Conservation (phyloP, 2,797 vertebrate species). For the Pseudochromis fuscus region DNA sequence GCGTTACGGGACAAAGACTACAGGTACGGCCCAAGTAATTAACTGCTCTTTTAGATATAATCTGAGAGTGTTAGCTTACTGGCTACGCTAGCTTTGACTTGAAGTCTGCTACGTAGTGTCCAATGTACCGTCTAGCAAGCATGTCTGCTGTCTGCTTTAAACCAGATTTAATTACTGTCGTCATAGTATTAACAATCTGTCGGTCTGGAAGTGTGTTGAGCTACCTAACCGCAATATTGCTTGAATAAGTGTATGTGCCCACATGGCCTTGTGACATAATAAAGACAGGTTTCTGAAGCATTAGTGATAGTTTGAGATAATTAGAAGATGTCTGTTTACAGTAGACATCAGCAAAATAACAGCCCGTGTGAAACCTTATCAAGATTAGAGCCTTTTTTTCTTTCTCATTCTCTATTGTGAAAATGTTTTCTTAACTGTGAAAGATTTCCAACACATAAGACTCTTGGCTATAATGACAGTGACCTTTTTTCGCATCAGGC, state of each 20-base stretch:
- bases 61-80: slow-evolving; percentile 4
- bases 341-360: too few species aligned
- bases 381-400: too few species aligned
- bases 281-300: not conserved
- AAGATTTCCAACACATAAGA: not conserved
- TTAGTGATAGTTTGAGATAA: not conserved
- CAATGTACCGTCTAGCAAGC: not conserved
- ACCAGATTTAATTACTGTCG: not conserved
- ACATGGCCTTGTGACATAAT: not conserved
- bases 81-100: slow-evolving; percentile 45
- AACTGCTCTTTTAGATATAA: not conserved
- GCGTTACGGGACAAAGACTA: slow-evolving; percentile 76
- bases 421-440: too few species aligned
- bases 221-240: not conserved
- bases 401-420: too few species aligned
- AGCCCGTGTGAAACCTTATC: too few species aligned
- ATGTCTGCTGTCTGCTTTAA: rapidly evolving
- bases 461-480: too few species aligned
- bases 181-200: not conserved
- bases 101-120: not conserved
- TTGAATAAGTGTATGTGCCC: not conserved
- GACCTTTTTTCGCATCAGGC: too few species aligned
- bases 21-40: slow-evolving; percentile 63
- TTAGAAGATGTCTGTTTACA: too few species aligned
- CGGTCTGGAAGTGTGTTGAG: not conserved